A percentile compares a stretch with the other conserved stretches of the same genome.
Conservation (phyloP, 1,140 invertebrate genomes). For the Cotesia chilonis region DNA sequence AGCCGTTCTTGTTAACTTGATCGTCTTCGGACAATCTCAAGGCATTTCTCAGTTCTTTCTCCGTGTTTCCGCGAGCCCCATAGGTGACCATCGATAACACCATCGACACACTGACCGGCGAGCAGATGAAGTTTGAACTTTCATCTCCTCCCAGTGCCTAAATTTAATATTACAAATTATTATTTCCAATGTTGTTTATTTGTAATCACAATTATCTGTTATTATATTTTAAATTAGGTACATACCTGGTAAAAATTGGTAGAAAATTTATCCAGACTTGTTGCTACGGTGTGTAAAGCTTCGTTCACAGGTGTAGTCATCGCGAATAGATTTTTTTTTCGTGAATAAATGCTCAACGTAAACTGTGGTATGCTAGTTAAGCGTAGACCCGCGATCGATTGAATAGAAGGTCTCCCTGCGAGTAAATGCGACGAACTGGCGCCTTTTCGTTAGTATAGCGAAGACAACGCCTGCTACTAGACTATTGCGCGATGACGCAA, state of each 20-base stretch:
- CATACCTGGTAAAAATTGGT: too few relatives aligned
- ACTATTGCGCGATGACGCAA: too few relatives aligned
- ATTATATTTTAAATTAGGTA: too few relatives aligned
- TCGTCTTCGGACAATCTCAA: constrained; percentile 16
- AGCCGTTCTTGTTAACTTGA: not conserved
- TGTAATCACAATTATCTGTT: too few relatives aligned
- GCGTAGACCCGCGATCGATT: not conserved
- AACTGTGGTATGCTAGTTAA: not conserved
- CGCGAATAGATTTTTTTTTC: too few relatives aligned
- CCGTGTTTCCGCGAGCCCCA: constrained; percentile 20
- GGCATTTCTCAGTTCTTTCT: constrained; percentile 8
- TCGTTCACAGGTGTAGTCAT: not conserved
- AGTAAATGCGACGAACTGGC: too few relatives aligned
- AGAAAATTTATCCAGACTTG: not conserved
- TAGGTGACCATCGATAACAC: constrained; percentile 22
- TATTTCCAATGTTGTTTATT: not conserved
- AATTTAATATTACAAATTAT: not conserved
- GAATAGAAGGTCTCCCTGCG: too few relatives aligned
- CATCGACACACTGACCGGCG: constrained; percentile 54
- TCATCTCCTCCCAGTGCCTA: constrained; percentile 38
- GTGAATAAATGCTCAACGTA: not conserved
- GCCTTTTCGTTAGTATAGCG: too few relatives aligned
- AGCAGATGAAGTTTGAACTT: constrained; percentile 67
- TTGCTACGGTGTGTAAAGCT: not conserved
- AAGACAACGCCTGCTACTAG: too few relatives aligned